Conservation (phyloP, 2,113 vertebrate species). For the Thamnophis sirtalis region DNA sequence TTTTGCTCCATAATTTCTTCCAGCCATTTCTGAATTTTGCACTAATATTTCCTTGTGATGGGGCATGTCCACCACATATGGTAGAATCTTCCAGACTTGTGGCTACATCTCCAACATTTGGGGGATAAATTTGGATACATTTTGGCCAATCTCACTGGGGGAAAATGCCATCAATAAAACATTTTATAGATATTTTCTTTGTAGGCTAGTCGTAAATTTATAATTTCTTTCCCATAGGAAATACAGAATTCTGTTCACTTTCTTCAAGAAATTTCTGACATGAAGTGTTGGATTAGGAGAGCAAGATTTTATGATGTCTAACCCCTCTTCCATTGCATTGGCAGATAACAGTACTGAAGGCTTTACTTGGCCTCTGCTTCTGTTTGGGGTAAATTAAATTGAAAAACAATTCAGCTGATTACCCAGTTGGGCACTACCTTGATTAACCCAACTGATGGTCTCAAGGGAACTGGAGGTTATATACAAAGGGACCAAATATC, state of each 20-base stretch:
- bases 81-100: too few relatives aligned
- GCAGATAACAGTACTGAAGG: neutral
- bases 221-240: neutral
- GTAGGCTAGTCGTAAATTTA: too few relatives aligned
- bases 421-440: neutral
- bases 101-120: too few relatives aligned
- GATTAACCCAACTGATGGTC: neutral
- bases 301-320: neutral
- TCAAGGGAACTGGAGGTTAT: neutral
- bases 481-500: neutral
- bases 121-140: too few relatives aligned
- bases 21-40: too few relatives aligned
- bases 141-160: too few relatives aligned
- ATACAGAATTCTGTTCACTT: neutral
- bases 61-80: too few relatives aligned
- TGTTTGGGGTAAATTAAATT: neutral
- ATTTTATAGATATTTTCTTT: too few relatives aligned
- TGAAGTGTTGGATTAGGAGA: neutral
- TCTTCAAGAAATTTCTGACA: neutral
- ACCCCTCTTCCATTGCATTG: neutral
- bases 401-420: neutral
- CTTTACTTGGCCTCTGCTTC: neutral
- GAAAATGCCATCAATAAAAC: too few relatives aligned
- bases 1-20: too few relatives aligned
- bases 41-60: too few relatives aligned